Base-by-base conservation (phyloP, 2,113 vertebrate species). In the Spheniscus mendiculus region DNA sequence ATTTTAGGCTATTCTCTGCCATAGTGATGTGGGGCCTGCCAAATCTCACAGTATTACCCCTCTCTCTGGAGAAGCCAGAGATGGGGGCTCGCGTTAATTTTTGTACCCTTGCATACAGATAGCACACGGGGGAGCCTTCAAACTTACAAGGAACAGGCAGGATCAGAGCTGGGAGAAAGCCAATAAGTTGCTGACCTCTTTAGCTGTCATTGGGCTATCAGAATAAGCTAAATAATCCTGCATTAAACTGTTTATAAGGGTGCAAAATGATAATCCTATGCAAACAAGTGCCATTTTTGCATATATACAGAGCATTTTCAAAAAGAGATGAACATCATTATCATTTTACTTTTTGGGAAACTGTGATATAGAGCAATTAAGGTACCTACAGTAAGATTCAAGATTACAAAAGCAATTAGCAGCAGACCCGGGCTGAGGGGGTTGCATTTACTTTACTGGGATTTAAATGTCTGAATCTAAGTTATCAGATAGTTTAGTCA, bases 371-470 rank as follows among this genome's bases (percentile, higher is more conserved):
- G 67, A 87, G 38, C 21, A 81, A 44, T 74, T 89, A 87, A 55
- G 38, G 22, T 56, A 87, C 47, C 40, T 76, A 62, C 15, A 59
- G 20, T 69, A 80, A 95, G 53, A 87, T 52, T 89, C 12, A 69
- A 67, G 92, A 94, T 97, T 67, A 86, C 38, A 52, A 45, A 96
- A 78, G 52, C 89, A 94, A 91, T 92, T 95, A 95, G 36, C 25
- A 44, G 79, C 29, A 97, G 79, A 67, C 42, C 6, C 1, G 0
- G 72, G 55, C 47, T 67, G 32, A 84, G 23, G 50, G 58, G 40
- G 17, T 73, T 93, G 79, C 2, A 18, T 90, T 94, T 74, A 45
- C 44, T 38, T 78, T 52, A 58, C 44, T 90, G 80, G 59, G 63
- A 92, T 84, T 93, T 97, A 73, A 92, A 63, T 38, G 34, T 66